A percentile compares a stretch with the other conserved stretches of the same genome.
phyloP scores from a whole-genome alignment of 2,797 vertebrate genomes.

The Oreochromis grahami region DNA sequence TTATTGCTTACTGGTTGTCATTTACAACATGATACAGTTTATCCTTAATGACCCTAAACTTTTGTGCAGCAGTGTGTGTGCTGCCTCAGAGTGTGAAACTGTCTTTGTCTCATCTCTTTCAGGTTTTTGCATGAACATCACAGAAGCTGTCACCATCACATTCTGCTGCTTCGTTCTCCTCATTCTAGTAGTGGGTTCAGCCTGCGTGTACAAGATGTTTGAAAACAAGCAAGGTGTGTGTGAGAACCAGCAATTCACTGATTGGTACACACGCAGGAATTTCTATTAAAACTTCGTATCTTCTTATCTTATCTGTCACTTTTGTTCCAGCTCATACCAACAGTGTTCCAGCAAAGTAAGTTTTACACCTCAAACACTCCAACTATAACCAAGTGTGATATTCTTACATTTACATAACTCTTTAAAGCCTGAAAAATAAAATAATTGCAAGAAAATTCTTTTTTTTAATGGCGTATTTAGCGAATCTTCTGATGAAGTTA shows the following conservation, averaged over 20 bases:
- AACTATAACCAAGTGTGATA: background rate
- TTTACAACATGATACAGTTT: background rate
- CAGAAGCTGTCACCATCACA: slow-evolving; percentile 47
- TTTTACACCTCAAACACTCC: background rate
- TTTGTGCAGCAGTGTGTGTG: background rate
- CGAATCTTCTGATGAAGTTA: fast-evolving
- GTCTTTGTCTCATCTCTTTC: background rate
- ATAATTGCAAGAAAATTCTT: fast-evolving
- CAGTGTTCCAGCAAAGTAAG: slow-evolving; percentile 37
- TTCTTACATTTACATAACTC: background rate
- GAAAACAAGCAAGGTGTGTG: slow-evolving; percentile 44
- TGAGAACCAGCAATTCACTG: background rate
- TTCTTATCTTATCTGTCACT: background rate
- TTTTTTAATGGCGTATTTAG: background rate
- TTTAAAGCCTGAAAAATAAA: background rate
- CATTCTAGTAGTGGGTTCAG: slow-evolving; percentile 22
- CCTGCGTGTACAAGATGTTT: slow-evolving; percentile 41
- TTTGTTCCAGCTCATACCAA: slow-evolving; percentile 1
- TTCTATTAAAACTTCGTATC: background rate
- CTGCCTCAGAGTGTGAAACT: background rate
- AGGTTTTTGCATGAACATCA: slow-evolving; percentile 17
- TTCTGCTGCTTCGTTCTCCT: slow-evolving; percentile 69
- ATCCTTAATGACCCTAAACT: background rate
- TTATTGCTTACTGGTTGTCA: background rate
- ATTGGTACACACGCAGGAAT: background rate